A percentile compares a stretch with the other conserved stretches of the same genome.
These are phyloP conservation scores for Coremacera marginata DNA, from an alignment of 2,888 invertebrate genomes.

Conservation along the genomic window DNA sequence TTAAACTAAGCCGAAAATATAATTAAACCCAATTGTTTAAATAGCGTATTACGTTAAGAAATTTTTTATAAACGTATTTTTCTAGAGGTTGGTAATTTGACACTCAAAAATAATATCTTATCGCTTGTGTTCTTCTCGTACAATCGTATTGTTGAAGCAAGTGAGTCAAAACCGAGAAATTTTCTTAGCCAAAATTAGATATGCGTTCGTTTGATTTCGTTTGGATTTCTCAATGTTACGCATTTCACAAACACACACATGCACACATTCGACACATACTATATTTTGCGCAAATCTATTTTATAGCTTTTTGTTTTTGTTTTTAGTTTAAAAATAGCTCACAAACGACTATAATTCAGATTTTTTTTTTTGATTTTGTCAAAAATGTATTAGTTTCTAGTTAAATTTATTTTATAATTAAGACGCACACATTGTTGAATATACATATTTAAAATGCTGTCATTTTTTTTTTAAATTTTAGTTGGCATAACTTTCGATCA, in stretches of 20 bases:
- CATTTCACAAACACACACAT: conserved; percentile 5
- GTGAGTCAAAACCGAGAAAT: background rate
- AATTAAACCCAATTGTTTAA: too few species aligned
- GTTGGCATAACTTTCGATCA: conserved; percentile 15
- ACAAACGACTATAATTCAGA: conserved; percentile 37
- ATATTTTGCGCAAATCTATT: background rate
- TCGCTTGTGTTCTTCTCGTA: background rate
- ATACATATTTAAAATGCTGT: background rate
- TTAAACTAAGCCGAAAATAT: too few species aligned
- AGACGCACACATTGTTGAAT: background rate
- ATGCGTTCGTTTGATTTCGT: conserved; percentile 46
- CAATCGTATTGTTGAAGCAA: background rate
- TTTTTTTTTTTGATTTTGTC: conserved; percentile 27
- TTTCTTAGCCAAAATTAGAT: conserved; percentile 66
- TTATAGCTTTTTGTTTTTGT: conserved; percentile 28
- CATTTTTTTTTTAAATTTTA: background rate
- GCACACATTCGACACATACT: background rate
- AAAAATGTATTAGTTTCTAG: conserved; percentile 21
- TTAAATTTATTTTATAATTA: too few species aligned
- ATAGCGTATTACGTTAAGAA: too few species aligned
- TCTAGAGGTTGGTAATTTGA: conserved; percentile 54
- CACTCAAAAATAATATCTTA: conserved; percentile 47
- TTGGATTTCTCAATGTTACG: conserved; percentile 35
- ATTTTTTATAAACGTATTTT: too few species aligned
- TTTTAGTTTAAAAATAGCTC: conserved; percentile 46